Evolutionary conservation across 2,888 invertebrate genomes (phyloP), one percentile per base, ranked within the genome.

Genomic region (Phyto melanocephala): DNA sequence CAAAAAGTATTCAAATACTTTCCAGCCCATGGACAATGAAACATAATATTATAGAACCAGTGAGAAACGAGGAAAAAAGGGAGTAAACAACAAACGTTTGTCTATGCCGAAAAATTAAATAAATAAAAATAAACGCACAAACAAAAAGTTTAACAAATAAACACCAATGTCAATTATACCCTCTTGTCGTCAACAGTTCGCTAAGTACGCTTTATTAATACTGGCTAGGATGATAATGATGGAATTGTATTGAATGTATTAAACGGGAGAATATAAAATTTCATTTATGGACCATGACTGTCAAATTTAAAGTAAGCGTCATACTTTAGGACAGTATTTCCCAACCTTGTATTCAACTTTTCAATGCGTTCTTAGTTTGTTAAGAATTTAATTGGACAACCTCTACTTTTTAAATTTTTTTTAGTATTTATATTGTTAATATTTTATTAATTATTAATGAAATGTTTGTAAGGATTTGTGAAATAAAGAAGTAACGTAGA

Each of bases 131-230:
- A n/a, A n/a, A n/a, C n/a, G 24, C 11, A 71, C 40, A 50, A 47
- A 50, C 22, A 54, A 42, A 63, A 37, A 5, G 7, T 40, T 56
- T 8, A 52, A 20, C 67, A 68, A 76, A 76, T 68, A 76, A 68
- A 60, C 76, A 42, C 33, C 22, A 60, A 24, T 40, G 58, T 68
- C 76, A 68, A 60, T 76, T 60, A 60, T n/a, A 20, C 20, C 24
- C 54, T 5, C 8, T 10, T 20, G 33, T 20, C 54, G 15, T 17
- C 24, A 22, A 15, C 33, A 54, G 52, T 42, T n/a, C n/a, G n/a
- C 62, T 74, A 13, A 42, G 50, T 33, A 50, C 20, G 15, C 40
- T 63, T 62, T 52, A 72, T 62, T 62, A 62, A 62, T 40, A 50
- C n/a, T 62, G 28, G 22, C 63, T 28, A n/a, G 17, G 17, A 62